Evolutionary conservation across 2,113 vertebrate genomes (phyloP), one percentile per base, ranked within the genome.

Genomic region (Leucoraja erinaceus): DNA sequence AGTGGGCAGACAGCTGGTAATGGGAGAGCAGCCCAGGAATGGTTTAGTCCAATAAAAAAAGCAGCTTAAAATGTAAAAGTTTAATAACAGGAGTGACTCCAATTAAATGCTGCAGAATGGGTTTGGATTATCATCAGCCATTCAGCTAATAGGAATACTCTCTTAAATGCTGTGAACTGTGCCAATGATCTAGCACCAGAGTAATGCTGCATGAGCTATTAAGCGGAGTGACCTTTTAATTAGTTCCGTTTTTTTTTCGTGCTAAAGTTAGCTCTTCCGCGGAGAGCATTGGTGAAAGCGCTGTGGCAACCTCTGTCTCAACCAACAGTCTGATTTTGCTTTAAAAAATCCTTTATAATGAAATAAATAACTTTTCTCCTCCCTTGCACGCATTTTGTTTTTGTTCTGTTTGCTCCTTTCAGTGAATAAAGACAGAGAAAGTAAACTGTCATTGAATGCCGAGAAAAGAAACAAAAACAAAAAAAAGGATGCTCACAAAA

Each of bases 81-180:
- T 31, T 88, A 88, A 63, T 88, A 88, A 63, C 59, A 63, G 83
- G 28, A 63, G 83, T 63, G 83, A 88, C 28, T 88, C 83, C 83
- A 88, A 88, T 31, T 88, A 88, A 88, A 63, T 18, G 63, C 59
- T 88, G 83, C 83, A 63, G 83, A 63, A 63, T 16, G 28, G 28
- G 31, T 88, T 88, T 88, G 59, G 83, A 63, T 88, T 88, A 63
- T 88, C 28, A 88, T 88, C 28, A 63, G 59, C 83, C 16, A 88
- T 63, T 63, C 59, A 88, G 59, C 59, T 88, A 88, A 88, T 88
- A 88, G 28, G 83, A 88, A 88, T 88, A 88, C 14, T 88, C 83
- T 88, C 59, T 88, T 88, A 88, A 88, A 12, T 88, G 83, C 83
- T 88, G n/a, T 63, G 56, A 61, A 88, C 83, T 88, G 12, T 88